These are phyloP conservation scores for Drosophila tristis DNA, from an alignment of 1,140 invertebrate species.

Conservation along the genomic window DNA sequence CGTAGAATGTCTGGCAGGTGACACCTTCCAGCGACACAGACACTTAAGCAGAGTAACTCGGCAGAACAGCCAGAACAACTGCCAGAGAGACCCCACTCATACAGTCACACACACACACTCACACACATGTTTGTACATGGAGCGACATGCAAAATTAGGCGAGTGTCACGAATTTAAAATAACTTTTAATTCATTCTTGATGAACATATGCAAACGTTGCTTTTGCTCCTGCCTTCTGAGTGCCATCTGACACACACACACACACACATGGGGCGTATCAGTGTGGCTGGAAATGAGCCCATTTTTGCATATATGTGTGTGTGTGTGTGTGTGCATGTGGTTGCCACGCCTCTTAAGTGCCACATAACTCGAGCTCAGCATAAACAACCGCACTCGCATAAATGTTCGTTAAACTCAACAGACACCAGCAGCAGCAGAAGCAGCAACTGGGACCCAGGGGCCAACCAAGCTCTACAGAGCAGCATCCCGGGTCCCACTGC, in stretches of 20 bases:
- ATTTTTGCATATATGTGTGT: conserved; percentile 20
- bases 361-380: conserved; percentile 78
- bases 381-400: conserved; percentile 79
- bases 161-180: conserved; percentile 83
- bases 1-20: conserved; percentile 63
- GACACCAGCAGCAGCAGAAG: background rate
- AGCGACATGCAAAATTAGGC: conserved; percentile 75
- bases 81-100: conserved; percentile 17
- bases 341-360: conserved; percentile 70
- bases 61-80: conserved; percentile 34
- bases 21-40: conserved; percentile 59
- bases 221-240: conserved; percentile 16
- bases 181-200: conserved; percentile 83
- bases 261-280: conserved; percentile 43
- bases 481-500: background rate
- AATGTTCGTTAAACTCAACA: conserved; percentile 76
- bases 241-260: conserved; percentile 38
- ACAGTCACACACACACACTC: conserved; percentile 1
- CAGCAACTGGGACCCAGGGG: conserved; percentile 18
- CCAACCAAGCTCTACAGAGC: conserved; percentile 8
- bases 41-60: conserved; percentile 64
- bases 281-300: conserved; percentile 71
- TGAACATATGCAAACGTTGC: conserved; percentile 56
- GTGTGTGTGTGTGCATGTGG: conserved; percentile 16
- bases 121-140: background rate